Evolutionary conservation across 2,888 invertebrate species (phyloP).

Genomic region (Brachyptera risi): DNA sequence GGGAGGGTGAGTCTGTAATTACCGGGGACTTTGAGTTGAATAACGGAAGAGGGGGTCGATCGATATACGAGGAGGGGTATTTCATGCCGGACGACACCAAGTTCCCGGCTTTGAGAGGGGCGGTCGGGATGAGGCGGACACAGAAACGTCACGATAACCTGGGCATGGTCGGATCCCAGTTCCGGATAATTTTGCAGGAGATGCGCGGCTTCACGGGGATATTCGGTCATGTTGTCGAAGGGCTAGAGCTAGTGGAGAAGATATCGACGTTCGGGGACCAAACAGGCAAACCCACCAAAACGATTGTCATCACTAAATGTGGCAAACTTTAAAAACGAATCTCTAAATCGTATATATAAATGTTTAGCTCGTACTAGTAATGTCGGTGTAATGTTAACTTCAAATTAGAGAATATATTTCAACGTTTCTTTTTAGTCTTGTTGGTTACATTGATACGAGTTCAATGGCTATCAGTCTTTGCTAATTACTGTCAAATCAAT

Average conservation of each 20-base stretch:
- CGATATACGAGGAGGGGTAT: constrained; percentile 70
- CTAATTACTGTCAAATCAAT: too few relatives aligned
- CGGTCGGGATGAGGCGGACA: constrained; percentile 76
- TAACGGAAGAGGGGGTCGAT: constrained; percentile 74
- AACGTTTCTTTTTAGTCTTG: too few relatives aligned
- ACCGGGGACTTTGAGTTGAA: constrained; percentile 73
- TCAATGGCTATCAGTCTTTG: too few relatives aligned
- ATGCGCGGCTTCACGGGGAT: constrained; percentile 81
- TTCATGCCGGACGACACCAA: constrained; percentile 80
- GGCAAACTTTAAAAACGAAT: constrained; percentile 61
- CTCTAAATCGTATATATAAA: too few relatives aligned
- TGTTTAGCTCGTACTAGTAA: too few relatives aligned
- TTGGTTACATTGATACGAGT: too few relatives aligned
- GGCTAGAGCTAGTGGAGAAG: constrained; percentile 72
- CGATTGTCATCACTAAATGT: constrained; percentile 68
- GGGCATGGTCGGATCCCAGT: constrained; percentile 81
- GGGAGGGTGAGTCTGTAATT: constrained; percentile 77
- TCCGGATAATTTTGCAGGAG: constrained; percentile 74
- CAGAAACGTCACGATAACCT: constrained; percentile 75
- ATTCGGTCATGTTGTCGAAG: constrained; percentile 76
- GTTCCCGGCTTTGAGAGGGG: constrained; percentile 67
- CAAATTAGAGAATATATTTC: too few relatives aligned
- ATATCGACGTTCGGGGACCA: constrained; percentile 73
- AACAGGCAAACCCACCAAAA: constrained; percentile 71
- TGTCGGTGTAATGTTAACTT: too few relatives aligned